Evolutionary conservation across 2,113 vertebrate genomes (phyloP).

Genomic region (Heterotis niloticus): DNA sequence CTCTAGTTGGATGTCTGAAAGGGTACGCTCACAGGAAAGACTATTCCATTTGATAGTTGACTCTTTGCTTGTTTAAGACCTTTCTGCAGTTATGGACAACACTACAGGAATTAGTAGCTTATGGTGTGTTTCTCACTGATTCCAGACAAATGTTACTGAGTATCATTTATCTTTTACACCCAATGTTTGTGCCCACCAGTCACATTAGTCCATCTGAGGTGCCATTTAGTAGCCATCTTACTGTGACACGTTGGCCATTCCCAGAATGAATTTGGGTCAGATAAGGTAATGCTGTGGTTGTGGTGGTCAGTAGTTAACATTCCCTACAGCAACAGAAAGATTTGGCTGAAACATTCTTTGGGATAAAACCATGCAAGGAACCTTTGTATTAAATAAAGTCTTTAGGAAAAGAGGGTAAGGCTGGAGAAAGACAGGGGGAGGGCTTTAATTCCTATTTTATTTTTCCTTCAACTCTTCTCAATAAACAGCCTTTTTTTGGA

Average conservation of each 20-base stretch:
- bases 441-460: constrained; percentile 52
- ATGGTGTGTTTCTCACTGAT: neutral
- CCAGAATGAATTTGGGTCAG: constrained; percentile 30
- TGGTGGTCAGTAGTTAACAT: constrained; percentile 41
- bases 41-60: neutral
- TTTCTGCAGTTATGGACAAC: neutral
- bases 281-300: constrained; percentile 37
- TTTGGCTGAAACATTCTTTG: constrained; percentile 42
- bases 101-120: neutral
- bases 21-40: neutral
- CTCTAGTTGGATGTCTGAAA: no score
- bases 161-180: constrained; percentile 41
- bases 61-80: neutral
- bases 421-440: constrained; percentile 15
- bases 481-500: constrained; percentile 55
- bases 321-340: constrained; percentile 36
- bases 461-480: constrained; percentile 60
- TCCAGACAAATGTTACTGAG: no score
- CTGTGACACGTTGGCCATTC: neutral
- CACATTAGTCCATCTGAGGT: neutral
- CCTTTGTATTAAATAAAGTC: constrained; percentile 30
- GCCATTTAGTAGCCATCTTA: neutral
- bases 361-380: constrained; percentile 45
- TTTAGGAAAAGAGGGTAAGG: no score
- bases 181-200: neutral